Conservation (phyloP, 2,113 vertebrate species). For the Spea bombifrons region DNA sequence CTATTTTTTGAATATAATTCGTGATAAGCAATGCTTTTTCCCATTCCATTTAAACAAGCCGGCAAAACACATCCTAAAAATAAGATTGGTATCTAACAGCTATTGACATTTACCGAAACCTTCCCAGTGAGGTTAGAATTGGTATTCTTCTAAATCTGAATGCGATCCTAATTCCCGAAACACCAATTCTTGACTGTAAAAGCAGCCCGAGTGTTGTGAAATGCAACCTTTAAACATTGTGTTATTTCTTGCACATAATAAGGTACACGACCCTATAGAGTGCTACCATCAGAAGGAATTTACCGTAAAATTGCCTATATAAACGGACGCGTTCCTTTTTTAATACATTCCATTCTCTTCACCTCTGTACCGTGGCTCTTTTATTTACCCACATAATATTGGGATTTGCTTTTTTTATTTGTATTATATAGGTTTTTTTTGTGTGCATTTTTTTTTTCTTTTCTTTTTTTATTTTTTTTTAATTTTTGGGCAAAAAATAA, state of each 20-base stretch:
- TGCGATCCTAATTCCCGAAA: constrained; percentile 29
- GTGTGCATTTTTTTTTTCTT: not conserved
- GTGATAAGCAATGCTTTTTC: not conserved
- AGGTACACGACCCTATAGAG: constrained; percentile 44
- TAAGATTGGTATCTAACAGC: constrained; percentile 33
- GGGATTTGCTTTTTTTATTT: not conserved
- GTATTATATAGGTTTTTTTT: not conserved
- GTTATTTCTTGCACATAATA: constrained; percentile 41
- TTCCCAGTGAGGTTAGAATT: constrained; percentile 29
- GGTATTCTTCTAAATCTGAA: constrained; percentile 32
- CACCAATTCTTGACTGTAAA: constrained; percentile 28
- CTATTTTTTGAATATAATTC: too few species aligned
- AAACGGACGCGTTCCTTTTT: constrained; percentile 13
- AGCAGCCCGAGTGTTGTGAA: constrained; percentile 4
- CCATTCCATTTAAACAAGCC: not conserved
- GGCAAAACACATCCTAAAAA: constrained; percentile 19
- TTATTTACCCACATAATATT: not conserved
- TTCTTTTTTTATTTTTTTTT: not conserved
- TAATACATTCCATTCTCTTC: not conserved
- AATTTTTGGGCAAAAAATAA: not conserved
- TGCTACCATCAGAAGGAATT: constrained; percentile 37
- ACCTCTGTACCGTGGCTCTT: not conserved
- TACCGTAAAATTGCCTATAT: constrained; percentile 45
- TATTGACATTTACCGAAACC: constrained; percentile 41
- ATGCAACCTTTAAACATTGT: constrained; percentile 17